A percentile compares a stretch with the other conserved stretches of the same genome.
These are phyloP conservation scores for Gorsachius goisagi DNA, from an alignment of 2,113 vertebrate genomes.

Conservation along the genomic window DNA sequence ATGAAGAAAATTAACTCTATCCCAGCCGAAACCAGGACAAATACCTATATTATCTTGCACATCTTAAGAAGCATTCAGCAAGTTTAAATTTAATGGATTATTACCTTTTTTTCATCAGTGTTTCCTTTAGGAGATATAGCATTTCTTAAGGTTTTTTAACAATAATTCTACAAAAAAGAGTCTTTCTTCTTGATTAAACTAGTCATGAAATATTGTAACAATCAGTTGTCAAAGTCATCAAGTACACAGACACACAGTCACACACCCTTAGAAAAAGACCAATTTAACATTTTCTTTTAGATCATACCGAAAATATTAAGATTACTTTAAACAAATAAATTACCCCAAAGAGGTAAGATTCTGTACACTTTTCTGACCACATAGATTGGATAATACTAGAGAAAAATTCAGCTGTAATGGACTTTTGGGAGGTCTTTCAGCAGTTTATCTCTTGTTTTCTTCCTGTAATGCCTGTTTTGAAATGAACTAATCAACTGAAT, in stretches of 20 bases:
- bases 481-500: background rate
- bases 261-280: background rate
- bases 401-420: background rate
- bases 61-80: background rate
- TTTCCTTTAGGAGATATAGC: background rate
- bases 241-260: background rate
- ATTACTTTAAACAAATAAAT: background rate
- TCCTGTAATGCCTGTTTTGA: background rate
- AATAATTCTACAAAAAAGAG: background rate
- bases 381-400: background rate
- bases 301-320: background rate
- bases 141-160: background rate
- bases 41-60: background rate
- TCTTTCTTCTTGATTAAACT: background rate
- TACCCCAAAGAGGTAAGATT: background rate
- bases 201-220: background rate
- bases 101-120: fast-evolving
- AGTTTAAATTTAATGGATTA: background rate
- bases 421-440: background rate
- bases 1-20: background rate
- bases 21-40: no score
- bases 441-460: background rate
- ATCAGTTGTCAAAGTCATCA: background rate
- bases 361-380: background rate
- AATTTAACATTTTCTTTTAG: background rate